Percentiles rank a stretch among this genome's conserved stretches.
Conservation (phyloP, 2,113 vertebrate genomes). For the Chloropsis cyanopogon region DNA sequence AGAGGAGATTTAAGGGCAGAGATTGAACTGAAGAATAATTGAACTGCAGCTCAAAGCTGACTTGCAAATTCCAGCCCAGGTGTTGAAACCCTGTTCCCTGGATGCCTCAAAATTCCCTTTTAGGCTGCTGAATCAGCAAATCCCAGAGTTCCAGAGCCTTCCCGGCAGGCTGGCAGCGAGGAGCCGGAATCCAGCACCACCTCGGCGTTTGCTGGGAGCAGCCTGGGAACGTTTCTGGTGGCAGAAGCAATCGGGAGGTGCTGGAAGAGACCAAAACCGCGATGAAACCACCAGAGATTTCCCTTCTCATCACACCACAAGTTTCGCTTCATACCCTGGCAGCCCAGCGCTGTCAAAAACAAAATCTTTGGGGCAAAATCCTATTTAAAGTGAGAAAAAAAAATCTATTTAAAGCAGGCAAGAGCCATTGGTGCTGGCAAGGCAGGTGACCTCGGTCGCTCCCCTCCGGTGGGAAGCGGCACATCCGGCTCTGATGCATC, state of each 20-base stretch:
- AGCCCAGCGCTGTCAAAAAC: accelerated
- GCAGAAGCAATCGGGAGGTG: not conserved
- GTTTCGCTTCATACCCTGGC: accelerated
- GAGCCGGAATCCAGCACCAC: not conserved
- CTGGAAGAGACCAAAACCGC: accelerated
- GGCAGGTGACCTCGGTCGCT: conserved; percentile 1
- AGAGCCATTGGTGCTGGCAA: not conserved
- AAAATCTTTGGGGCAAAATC: accelerated
- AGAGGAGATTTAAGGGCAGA: not conserved
- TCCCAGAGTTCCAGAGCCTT: not conserved
- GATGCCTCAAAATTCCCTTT: not conserved
- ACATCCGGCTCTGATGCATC: not conserved
- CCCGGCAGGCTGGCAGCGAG: not conserved
- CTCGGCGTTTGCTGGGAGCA: not conserved
- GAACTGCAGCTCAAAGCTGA: not conserved
- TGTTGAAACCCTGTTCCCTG: not conserved
- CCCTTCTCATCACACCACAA: accelerated
- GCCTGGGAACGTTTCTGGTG: not conserved
- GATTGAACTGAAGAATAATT: accelerated
- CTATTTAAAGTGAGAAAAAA: not conserved
- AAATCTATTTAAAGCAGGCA: not conserved
- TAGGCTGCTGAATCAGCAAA: not conserved
- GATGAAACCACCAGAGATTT: not conserved
- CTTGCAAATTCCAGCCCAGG: not conserved
- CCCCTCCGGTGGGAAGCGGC: not conserved